Evolutionary conservation across 2,888 invertebrate species (phyloP), one percentile per base, ranked within the genome.

Genomic region (Aleiodes testaceus): DNA sequence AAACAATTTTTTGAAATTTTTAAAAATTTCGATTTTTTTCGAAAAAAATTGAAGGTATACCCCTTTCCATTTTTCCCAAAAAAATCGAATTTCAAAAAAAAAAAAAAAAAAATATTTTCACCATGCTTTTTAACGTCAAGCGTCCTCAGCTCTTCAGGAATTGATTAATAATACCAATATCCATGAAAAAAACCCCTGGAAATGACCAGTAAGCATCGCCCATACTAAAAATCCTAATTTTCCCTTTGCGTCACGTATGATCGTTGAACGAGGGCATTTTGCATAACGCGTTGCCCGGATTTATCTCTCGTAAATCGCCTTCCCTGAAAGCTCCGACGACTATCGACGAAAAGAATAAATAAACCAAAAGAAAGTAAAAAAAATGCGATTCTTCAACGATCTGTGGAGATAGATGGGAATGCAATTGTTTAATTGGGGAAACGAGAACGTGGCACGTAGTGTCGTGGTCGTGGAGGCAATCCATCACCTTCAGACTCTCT

Each of bases 401-500:
- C 26, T 26, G 26, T 26, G 26, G 26, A 80, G 81, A 82, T 81
- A 82, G 82, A 85, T 85, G 83, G 78, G 84, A 83, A 85, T 84
- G 83, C 83, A 82, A 87, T 86, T 84, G 85, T 86, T 86, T 87
- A 86, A 87, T 87, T 87, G 85, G 82, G 81, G 82, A 83, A 84
- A 80, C 80, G 80, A 74, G 78, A 77, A 78, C 79, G 77, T 80
- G 79, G 78, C 79, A 76, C 80, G 80, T 82, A 79, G 52, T 16
- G 55, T 52, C 20, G 61, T 47, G 45, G 61, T 47, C 5, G 49
- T 30, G 42, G 66, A 59, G 70, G 69, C 66, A 47, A 72, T 66
- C 66, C 66, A 67, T 67, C 67, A 55, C 53, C 45, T 67, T 67
- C 36, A 18, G 52, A 66, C 55, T 55, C 55, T 9, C 14, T 12